Percentiles rank a stretch among this genome's conserved stretches.
phyloP scores from a whole-genome alignment of 2,888 invertebrate species.

The Lepidochrysops patricia region DNA sequence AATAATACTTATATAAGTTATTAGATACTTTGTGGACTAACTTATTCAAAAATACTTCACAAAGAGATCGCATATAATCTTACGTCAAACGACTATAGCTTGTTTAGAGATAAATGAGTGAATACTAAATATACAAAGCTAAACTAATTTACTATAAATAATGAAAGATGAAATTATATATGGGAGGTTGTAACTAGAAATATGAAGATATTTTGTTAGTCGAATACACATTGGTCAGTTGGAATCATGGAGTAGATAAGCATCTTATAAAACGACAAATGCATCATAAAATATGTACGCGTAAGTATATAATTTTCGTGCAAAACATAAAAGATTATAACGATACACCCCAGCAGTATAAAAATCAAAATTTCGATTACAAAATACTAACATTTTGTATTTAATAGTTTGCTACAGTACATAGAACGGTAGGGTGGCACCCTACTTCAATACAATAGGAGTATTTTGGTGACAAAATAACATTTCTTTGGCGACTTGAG shows the following conservation, averaged over 20 bases:
- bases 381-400: too few species aligned
- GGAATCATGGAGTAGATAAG: too few species aligned
- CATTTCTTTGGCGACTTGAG: slow-evolving; percentile 68
- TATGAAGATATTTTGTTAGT: neutral
- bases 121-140: neutral
- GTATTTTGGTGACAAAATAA: slow-evolving; percentile 16
- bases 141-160: neutral
- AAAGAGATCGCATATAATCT: neutral
- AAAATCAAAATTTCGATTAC: neutral
- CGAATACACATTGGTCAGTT: neutral
- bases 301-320: too few species aligned
- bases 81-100: neutral
- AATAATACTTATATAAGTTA: neutral
- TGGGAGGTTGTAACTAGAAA: neutral
- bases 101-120: neutral
- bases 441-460: neutral
- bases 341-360: neutral
- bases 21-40: neutral
- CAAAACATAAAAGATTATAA: too few species aligned
- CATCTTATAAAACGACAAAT: too few species aligned
- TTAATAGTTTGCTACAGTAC: neutral
- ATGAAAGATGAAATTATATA: neutral
- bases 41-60: neutral
- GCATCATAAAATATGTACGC: too few species aligned
- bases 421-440: neutral